A percentile compares a stretch with the other conserved stretches of the same genome.
phyloP scores from a whole-genome alignment of 2,113 vertebrate genomes.

The Marmota flaviventris region DNA sequence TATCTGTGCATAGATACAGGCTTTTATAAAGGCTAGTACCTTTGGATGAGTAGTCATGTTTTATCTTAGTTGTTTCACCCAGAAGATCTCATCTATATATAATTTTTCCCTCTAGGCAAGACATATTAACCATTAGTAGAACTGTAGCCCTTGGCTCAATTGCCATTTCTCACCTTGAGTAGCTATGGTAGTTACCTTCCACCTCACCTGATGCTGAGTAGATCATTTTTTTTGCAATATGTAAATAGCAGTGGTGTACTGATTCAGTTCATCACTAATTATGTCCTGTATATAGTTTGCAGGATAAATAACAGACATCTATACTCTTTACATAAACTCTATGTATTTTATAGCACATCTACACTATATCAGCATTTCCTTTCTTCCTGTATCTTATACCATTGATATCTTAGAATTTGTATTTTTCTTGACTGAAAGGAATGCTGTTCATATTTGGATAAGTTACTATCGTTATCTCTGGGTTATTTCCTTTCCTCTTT shows the following conservation, averaged over 20 bases:
- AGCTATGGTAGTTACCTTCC: background rate
- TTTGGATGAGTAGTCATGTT: background rate
- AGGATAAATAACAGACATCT: background rate
- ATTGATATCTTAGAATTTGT: background rate
- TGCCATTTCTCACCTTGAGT: background rate
- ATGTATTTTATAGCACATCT: background rate
- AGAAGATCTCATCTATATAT: background rate
- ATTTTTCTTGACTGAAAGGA: slow-evolving; percentile 7
- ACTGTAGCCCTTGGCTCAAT: background rate
- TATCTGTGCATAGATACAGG: background rate
- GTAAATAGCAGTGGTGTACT: background rate
- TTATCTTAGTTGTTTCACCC: background rate
- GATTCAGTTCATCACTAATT: background rate
- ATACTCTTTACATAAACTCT: background rate
- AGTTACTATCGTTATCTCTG: background rate
- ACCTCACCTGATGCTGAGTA: background rate
- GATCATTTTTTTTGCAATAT: background rate
- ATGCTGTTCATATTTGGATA: slow-evolving; percentile 27
- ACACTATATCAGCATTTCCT: background rate
- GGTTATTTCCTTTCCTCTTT: background rate
- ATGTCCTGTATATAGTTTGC: background rate
- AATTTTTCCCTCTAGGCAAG: background rate
- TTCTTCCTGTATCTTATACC: background rate
- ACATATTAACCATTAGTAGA: background rate
- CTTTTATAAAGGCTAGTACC: background rate